These are phyloP conservation scores for Phymanthus crucifer DNA, from an alignment of 92 coral and sea anemone genomes.

Conservation along the genomic window DNA sequence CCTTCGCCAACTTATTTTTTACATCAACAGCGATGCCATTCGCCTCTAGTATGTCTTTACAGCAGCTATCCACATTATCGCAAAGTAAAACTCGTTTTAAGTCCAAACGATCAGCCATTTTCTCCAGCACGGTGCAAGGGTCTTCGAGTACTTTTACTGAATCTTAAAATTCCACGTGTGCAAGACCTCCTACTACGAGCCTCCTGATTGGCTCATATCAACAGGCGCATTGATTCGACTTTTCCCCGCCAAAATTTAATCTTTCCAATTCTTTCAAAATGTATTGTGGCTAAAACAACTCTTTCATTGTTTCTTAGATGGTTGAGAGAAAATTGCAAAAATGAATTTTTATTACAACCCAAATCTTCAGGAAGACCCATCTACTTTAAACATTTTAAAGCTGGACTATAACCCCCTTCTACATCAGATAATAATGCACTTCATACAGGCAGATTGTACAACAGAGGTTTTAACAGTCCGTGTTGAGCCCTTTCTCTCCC, in stretches of 20 bases:
- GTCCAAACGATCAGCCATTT: conserved; percentile 79
- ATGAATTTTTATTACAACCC: too few relatives aligned
- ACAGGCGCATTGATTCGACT: background rate
- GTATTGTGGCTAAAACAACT: background rate
- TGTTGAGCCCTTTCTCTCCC: too few relatives aligned
- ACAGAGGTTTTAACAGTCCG: too few relatives aligned
- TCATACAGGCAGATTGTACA: too few relatives aligned
- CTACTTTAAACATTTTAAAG: too few relatives aligned
- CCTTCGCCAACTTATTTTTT: conserved; percentile 88
- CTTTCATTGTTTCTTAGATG: too few relatives aligned
- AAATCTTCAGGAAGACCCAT: too few relatives aligned
- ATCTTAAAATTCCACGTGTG: background rate
- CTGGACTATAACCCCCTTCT: too few relatives aligned
- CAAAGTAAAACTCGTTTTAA: conserved; percentile 90
- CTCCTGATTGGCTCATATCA: conserved; percentile 11
- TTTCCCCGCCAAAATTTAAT: background rate
- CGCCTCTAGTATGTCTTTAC: conserved; percentile 77
- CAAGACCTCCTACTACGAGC: too few relatives aligned
- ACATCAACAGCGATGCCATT: conserved; percentile 79
- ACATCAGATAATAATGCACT: too few relatives aligned
- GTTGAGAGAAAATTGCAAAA: too few relatives aligned
- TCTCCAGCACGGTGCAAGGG: background rate
- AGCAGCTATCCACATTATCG: conserved; percentile 86
- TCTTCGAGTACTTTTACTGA: background rate
- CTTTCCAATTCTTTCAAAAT: background rate